Conservation (phyloP, 2,113 vertebrate species). For the Anarhynchus alexandrinus region DNA sequence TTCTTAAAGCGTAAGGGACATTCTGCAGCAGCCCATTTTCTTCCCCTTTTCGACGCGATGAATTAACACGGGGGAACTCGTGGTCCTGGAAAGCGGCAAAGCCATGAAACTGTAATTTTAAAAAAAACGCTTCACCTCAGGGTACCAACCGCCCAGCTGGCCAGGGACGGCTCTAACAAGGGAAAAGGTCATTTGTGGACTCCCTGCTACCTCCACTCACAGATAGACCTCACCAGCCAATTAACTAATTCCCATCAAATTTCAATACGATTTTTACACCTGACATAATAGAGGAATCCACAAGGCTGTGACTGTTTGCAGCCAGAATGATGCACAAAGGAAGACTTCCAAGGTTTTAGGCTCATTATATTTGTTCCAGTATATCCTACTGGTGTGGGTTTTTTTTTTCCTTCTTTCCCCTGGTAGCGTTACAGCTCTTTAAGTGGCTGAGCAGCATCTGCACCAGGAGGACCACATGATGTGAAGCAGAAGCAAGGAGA, state of each 20-base stretch:
- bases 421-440: conserved; percentile 10
- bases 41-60: background rate
- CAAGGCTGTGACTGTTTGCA: background rate
- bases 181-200: conserved; percentile 36
- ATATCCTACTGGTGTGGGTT: background rate
- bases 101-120: background rate
- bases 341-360: conserved; percentile 13
- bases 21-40: background rate
- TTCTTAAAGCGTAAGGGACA: background rate
- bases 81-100: background rate
- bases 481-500: conserved; percentile 45
- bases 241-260: conserved; percentile 10
- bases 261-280: conserved; percentile 19
- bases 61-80: background rate
- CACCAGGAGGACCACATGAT: conserved; percentile 48
- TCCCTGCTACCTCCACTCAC: conserved; percentile 1
- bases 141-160: conserved; percentile 22
- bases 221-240: background rate
- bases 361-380: background rate
- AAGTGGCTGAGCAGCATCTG: conserved; percentile 50
- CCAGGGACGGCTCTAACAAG: conserved; percentile 14
- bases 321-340: background rate
- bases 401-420: background rate
- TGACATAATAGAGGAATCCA: conserved; percentile 11
- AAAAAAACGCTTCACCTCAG: conserved; percentile 11